Evolutionary conservation across 2,888 invertebrate genomes (phyloP).

Genomic region (Andrena praecox): DNA sequence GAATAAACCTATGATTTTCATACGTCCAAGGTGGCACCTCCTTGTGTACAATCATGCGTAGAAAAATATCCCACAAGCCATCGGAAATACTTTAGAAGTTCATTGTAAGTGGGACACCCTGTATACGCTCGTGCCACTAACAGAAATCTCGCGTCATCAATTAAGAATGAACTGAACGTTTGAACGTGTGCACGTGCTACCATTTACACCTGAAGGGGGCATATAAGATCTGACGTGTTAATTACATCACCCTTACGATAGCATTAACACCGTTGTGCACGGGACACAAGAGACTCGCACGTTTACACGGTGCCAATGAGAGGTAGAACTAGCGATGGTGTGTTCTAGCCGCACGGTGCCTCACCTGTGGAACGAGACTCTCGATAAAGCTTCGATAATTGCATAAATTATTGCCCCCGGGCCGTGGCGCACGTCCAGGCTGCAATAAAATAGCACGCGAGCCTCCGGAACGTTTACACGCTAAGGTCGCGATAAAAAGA

Average conservation of each 20-base stretch:
- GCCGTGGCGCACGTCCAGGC: not conserved
- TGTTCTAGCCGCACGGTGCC: conserved; percentile 7
- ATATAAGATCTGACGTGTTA: conserved; percentile 51
- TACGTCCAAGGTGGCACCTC: no score
- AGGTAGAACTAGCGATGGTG: conserved; percentile 20
- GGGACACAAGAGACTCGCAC: conserved; percentile 34
- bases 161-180: conserved; percentile 19
- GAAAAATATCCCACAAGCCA: no score
- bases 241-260: conserved; percentile 47
- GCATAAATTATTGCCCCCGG: conserved; percentile 15
- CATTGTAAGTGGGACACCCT: not conserved
- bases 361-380: conserved; percentile 1
- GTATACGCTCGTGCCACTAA: not conserved
- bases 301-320: conserved; percentile 28
- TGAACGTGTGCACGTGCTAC: not conserved
- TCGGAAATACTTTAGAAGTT: no score
- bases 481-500: not conserved
- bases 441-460: not conserved
- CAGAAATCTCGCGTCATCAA: conserved; percentile 12
- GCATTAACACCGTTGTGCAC: conserved; percentile 34
- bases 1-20: no score
- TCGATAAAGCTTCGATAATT: conserved; percentile 34
- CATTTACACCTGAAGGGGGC: conserved; percentile 4
- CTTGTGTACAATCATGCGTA: no score
- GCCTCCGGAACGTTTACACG: not conserved